Evolutionary conservation across 1,140 invertebrate genomes (phyloP).

Genomic region (Aplysia californica): DNA sequence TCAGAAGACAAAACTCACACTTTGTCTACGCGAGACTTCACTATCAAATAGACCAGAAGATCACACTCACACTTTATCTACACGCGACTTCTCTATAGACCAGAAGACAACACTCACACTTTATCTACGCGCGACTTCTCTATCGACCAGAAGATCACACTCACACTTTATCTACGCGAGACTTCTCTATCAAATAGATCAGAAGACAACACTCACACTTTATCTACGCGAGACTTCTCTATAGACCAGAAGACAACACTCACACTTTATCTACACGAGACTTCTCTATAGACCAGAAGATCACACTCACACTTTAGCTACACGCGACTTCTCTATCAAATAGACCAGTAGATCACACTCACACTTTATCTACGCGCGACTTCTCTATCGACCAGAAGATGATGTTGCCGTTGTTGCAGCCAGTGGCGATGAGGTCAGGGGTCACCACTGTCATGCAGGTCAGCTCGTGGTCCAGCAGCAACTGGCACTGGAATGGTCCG

Average conservation of each 20-base stretch:
- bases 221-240: conserved; percentile 48
- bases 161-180: conserved; percentile 53
- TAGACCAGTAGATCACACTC: too few species aligned
- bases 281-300: conserved; percentile 55
- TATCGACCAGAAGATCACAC: conserved; percentile 51
- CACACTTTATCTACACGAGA: conserved; percentile 54
- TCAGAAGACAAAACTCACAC: conserved; percentile 55
- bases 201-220: conserved; percentile 53
- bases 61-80: conserved; percentile 54
- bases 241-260: conserved; percentile 53
- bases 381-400: conserved; percentile 56
- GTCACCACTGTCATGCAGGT: conserved; percentile 41
- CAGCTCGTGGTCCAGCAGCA: conserved; percentile 49
- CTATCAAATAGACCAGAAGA: too few species aligned
- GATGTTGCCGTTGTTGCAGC: conserved; percentile 55
- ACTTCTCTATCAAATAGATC: too few species aligned
- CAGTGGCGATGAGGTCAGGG: conserved; percentile 43
- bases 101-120: conserved; percentile 52
- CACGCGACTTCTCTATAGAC: conserved; percentile 48
- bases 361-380: conserved; percentile 53
- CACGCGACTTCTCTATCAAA: too few species aligned
- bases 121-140: conserved; percentile 49
- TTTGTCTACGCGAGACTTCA: conserved; percentile 48
- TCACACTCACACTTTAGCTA: conserved; percentile 52
- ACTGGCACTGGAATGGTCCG: conserved; percentile 51